These are phyloP conservation scores for Dicrostonyx torquatus DNA, from an alignment of 2,797 vertebrate genomes.

Conservation along the genomic window DNA sequence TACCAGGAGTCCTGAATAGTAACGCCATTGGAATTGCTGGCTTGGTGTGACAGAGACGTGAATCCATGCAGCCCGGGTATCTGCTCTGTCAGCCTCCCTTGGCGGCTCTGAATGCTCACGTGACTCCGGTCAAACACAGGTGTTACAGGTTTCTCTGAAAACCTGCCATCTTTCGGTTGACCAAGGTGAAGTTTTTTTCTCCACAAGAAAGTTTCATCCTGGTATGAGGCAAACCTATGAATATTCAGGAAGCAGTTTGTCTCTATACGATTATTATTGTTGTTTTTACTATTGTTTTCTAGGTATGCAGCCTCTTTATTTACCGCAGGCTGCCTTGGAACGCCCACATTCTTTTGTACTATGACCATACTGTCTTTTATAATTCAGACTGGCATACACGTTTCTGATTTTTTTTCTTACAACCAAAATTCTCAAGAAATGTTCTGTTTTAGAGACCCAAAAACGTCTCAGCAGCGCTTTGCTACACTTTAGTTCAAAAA, in stretches of 20 bases:
- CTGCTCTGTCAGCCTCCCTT: background rate
- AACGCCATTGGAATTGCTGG: background rate
- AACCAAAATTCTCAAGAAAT: background rate
- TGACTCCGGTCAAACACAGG: background rate
- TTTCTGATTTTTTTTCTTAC: background rate
- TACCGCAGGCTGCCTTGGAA: background rate
- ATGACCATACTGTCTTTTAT: too few relatives aligned
- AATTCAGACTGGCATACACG: background rate
- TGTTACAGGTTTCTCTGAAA: background rate
- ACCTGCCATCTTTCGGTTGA: background rate
- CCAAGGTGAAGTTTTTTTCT: background rate
- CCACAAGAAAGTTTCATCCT: background rate
- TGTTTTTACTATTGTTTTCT: background rate
- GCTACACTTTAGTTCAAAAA: background rate
- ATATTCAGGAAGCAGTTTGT: background rate
- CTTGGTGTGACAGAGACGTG: slow-evolving; percentile 14
- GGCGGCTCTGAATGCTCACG: background rate
- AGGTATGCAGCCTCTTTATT: background rate
- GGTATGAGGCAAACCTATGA: background rate
- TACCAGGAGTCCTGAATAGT: background rate
- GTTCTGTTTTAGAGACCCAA: background rate
- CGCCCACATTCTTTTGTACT: background rate
- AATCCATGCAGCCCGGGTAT: background rate
- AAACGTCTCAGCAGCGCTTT: background rate
- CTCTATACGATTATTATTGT: background rate